phyloP scores from a whole-genome alignment of 2,113 vertebrate genomes.

The Microtus montanus region DNA sequence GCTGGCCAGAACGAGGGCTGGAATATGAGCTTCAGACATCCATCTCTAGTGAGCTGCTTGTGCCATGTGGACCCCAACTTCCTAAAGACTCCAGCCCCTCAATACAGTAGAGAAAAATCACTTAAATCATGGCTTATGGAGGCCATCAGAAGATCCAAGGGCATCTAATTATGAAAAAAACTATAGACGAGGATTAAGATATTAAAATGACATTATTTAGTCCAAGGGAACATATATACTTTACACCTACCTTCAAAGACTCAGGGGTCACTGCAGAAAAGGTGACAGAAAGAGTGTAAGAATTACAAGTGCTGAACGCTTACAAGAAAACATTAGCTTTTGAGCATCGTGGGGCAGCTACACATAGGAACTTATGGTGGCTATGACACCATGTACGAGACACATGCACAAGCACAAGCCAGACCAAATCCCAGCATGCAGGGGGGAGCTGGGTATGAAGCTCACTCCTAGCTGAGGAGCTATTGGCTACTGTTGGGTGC shows the following conservation, averaged over 20 bases:
- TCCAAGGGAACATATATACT: not conserved
- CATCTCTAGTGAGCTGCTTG: not conserved
- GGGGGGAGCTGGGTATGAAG: not conserved
- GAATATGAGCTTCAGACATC: not conserved
- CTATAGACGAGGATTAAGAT: not conserved
- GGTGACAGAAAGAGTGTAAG: not conserved
- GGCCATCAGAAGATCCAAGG: too few species aligned
- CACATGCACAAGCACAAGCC: not conserved
- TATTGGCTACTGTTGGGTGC: not conserved
- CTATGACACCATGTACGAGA: not conserved
- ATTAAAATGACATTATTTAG: not conserved
- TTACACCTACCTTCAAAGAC: not conserved
- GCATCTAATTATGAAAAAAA: not conserved
- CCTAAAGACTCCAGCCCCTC: not conserved
- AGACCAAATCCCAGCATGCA: not conserved
- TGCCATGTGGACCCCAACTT: not conserved
- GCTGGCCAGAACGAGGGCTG: not conserved
- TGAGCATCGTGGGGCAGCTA: not conserved
- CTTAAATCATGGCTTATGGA: not conserved
- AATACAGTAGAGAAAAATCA: not conserved
- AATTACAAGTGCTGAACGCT: not conserved
- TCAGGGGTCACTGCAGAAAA: not conserved
- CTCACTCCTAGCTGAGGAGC: not conserved
- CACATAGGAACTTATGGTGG: not conserved
- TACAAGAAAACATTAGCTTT: not conserved